Base-by-base conservation (phyloP, 2,113 vertebrate species). In the Archilochus colubris region DNA sequence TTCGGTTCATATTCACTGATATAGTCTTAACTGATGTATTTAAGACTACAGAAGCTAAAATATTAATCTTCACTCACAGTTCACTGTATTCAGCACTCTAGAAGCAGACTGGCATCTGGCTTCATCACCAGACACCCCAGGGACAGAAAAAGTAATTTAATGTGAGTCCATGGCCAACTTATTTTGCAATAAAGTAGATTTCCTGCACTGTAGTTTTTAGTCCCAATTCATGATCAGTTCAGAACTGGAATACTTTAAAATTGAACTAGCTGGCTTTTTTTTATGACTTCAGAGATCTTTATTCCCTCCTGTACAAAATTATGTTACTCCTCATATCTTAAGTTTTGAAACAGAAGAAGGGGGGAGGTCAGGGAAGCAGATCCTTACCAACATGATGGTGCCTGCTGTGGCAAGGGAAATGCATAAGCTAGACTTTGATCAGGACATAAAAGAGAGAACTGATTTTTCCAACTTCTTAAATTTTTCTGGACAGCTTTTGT, bases 111-210 rank as follows among this genome's bases (percentile, higher is more conserved):
- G 61, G 38, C 75, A 36, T 48, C 74, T 54, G 51, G 10, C 46
- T 82, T 95, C 64, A 31, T 80, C 85, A 67, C 18, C 75, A 63
- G 31, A 33, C 76, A 38, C 75, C 72, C 21, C 10, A 70, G 72
- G 64, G 89, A 89, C 7, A 82, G 40, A 67, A 79, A 50, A 58
- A 73, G 31, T 76, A 84, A 87, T 91, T 94, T 91, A 76, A 82
- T 68, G 48, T 12, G 16, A 90, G 24, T 83, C 69, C 27, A 40
- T 20, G 38, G 73, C 74, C 62, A 92, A 68, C 77, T 78, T 95
- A 70, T n/a, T 97, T 89, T 83, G 67, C 58, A 79, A 36, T 90
- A 16, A 94, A 83, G 61, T 66, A 82, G 76, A 87, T 86, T 79
- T 94, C n/a, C 40, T 82, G 19, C 51, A 19, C 58, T 87, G 27